These are phyloP conservation scores for Phoronis australis DNA, from an alignment of 2,888 invertebrate genomes.

Conservation along the genomic window DNA sequence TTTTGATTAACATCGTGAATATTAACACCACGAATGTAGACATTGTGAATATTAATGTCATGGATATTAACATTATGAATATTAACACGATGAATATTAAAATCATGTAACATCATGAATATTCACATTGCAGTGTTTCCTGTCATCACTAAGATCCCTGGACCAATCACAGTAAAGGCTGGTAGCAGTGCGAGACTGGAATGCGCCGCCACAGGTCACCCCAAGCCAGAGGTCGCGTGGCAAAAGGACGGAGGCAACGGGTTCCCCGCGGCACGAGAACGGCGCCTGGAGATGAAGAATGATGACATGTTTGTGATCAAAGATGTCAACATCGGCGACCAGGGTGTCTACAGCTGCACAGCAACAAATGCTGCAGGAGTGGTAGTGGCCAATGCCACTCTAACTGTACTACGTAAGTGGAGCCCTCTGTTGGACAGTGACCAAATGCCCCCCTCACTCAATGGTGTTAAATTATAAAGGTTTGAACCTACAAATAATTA, in stretches of 20 bases:
- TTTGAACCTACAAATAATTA: too few species aligned
- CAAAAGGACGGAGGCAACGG: slow-evolving; percentile 55
- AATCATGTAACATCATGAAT: too few species aligned
- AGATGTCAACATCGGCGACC: slow-evolving; percentile 81
- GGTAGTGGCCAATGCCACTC: slow-evolving; percentile 77
- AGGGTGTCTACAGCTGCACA: slow-evolving; percentile 88
- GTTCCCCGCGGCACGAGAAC: slow-evolving; percentile 89
- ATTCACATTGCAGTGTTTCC: slow-evolving; percentile 78
- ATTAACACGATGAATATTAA: too few species aligned
- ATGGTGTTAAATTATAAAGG: too few species aligned
- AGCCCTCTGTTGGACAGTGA: neutral
- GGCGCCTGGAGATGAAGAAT: slow-evolving; percentile 84
- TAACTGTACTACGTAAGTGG: slow-evolving; percentile 64
- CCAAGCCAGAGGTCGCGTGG: slow-evolving; percentile 62
- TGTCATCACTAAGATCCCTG: slow-evolving; percentile 75
- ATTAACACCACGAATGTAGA: too few species aligned
- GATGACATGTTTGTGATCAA: slow-evolving; percentile 90
- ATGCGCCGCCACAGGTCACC: slow-evolving; percentile 86
- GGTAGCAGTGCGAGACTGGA: slow-evolving; percentile 82
- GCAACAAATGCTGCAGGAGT: slow-evolving; percentile 85
- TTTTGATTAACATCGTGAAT: too few species aligned
- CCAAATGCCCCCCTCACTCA: too few species aligned
- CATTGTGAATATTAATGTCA: too few species aligned
- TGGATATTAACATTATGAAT: too few species aligned
- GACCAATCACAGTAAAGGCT: slow-evolving; percentile 76